A percentile compares a stretch with the other conserved stretches of the same genome.
Evolutionary conservation across 2,113 vertebrate species (phyloP).

Genomic region (Leucoraja erinaceus): DNA sequence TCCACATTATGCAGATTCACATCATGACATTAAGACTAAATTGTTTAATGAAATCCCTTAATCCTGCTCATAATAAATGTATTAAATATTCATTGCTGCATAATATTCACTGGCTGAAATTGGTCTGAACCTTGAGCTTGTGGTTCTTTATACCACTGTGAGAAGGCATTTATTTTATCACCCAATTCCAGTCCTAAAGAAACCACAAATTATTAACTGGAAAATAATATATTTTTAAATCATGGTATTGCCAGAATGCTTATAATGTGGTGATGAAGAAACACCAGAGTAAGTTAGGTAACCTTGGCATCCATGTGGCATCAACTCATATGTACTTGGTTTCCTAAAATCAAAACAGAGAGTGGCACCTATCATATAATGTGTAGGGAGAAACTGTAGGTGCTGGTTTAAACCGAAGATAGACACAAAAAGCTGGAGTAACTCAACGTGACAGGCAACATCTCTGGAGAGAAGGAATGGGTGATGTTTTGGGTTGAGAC

Average conservation of each 20-base stretch:
- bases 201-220: not conserved
- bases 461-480: no score
- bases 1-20: not conserved
- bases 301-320: not conserved
- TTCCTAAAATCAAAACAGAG: not conserved
- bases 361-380: not conserved
- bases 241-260: not conserved
- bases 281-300: not conserved
- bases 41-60: conserved; percentile 1
- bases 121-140: not conserved
- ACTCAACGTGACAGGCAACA: no score
- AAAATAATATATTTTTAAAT: not conserved
- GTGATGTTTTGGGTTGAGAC: no score
- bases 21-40: not conserved
- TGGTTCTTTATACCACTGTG: no score
- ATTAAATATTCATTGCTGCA: not conserved
- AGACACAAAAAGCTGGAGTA: no score
- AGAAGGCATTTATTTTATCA: not conserved
- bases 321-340: not conserved
- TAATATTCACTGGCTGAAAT: not conserved
- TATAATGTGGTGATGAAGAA: not conserved
- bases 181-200: not conserved
- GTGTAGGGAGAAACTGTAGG: no score
- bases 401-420: no score
- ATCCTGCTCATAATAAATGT: not conserved